phyloP scores from a whole-genome alignment of 2,113 vertebrate species.

The Tragelaphus buxtoni region DNA sequence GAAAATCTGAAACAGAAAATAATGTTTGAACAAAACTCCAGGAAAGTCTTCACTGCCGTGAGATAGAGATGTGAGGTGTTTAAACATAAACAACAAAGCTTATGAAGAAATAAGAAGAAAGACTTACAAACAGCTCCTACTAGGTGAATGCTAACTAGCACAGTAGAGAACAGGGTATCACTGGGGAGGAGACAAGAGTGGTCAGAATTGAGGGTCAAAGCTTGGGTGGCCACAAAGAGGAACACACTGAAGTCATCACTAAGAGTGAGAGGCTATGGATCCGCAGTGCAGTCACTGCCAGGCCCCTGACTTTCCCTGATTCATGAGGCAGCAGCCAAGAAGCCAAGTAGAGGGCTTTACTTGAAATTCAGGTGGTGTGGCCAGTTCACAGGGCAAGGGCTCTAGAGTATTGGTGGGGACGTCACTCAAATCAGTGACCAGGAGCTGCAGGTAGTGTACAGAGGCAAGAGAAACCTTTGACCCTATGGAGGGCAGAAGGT shows the following conservation, averaged over 20 bases:
- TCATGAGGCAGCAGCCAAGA: not conserved
- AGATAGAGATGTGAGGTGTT: not conserved
- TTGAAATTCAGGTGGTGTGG: not conserved
- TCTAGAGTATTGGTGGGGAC: not conserved
- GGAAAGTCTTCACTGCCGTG: not conserved
- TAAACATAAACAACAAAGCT: not conserved
- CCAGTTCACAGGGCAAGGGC: not conserved
- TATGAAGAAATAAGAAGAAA: not conserved
- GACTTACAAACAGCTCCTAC: not conserved
- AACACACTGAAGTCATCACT: not conserved
- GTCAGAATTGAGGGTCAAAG: not conserved
- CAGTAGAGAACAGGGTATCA: not conserved
- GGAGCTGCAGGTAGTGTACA: not conserved
- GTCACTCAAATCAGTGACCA: not conserved
- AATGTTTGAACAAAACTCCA: not conserved
- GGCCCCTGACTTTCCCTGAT: not conserved
- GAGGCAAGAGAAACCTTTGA: not conserved
- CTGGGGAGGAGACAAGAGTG: not conserved
- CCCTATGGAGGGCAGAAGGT: not conserved
- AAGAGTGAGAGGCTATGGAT: not conserved
- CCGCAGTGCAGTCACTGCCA: not conserved
- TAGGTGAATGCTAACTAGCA: not conserved
- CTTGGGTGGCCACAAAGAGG: not conserved
- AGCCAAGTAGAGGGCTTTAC: not conserved
- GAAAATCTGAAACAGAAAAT: not conserved